These are phyloP conservation scores for Bursaphelenchus okinawaensis DNA, from an alignment of 2,888 invertebrate species.

Conservation along the genomic window DNA sequence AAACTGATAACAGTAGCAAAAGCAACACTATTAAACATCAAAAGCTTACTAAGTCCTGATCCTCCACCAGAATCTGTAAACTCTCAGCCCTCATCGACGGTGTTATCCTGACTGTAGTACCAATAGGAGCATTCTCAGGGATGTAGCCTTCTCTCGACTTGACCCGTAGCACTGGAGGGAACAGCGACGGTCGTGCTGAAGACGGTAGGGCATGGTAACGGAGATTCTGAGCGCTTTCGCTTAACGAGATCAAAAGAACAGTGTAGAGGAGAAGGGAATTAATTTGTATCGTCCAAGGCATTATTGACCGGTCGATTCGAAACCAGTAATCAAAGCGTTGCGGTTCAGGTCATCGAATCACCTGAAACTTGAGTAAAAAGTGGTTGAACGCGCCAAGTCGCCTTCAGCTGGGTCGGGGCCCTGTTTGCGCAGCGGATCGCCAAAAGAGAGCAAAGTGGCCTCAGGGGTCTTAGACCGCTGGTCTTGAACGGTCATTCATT, in stretches of 20 bases:
- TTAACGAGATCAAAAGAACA: neutral
- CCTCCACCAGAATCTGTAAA: constrained; percentile 55
- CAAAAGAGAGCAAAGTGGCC: neutral
- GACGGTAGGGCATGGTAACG: neutral
- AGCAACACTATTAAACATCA: neutral
- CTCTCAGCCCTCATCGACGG: constrained; percentile 44
- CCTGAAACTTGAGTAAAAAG: neutral
- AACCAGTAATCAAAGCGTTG: neutral
- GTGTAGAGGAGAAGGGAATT: neutral
- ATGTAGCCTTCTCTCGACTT: constrained; percentile 52
- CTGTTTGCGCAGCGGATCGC: neutral
- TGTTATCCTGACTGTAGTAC: constrained; percentile 51
- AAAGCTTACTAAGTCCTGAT: constrained; percentile 53
- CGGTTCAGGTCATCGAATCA: neutral
- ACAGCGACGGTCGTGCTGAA: constrained; percentile 19
- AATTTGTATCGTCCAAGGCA: neutral
- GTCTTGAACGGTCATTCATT: neutral
- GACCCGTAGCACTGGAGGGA: constrained; percentile 31
- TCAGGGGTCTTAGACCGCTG: neutral
- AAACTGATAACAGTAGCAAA: constrained; percentile 3
- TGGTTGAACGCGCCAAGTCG: no score
- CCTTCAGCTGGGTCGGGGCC: neutral
- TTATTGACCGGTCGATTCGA: neutral
- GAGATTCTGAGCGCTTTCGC: neutral
- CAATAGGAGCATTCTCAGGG: constrained; percentile 49